Evolutionary conservation across 2,113 vertebrate genomes (phyloP).

Genomic region (Megaceryle torquata): DNA sequence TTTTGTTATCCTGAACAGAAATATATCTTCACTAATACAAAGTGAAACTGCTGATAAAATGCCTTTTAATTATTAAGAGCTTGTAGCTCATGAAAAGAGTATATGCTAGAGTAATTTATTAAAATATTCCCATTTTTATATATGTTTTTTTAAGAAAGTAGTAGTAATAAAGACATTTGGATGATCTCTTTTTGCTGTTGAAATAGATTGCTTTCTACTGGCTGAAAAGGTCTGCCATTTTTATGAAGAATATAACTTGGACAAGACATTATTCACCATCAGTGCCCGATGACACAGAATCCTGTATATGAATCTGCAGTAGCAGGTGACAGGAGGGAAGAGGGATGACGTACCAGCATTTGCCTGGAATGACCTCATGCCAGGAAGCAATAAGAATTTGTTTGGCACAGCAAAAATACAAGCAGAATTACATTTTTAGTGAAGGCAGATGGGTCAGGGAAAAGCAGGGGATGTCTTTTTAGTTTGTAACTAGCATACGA

Average conservation of each 20-base stretch:
- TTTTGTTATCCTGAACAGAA: slow-evolving; percentile 2
- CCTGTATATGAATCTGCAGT: neutral
- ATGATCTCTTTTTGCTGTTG: neutral
- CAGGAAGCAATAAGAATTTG: neutral
- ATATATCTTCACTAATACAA: neutral
- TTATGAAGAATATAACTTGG: neutral
- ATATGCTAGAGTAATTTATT: neutral
- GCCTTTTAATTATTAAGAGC: slow-evolving; percentile 7
- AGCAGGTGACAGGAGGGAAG: slow-evolving; percentile 1
- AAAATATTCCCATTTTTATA: neutral
- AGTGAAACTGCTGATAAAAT: slow-evolving; percentile 32
- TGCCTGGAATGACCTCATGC: slow-evolving; percentile 11
- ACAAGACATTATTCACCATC: neutral
- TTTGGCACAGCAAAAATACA: neutral
- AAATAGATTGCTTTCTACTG: neutral
- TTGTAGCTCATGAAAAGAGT: neutral
- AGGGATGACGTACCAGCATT: neutral
- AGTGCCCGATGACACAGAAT: neutral
- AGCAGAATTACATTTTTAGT: neutral
- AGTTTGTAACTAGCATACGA: neutral
- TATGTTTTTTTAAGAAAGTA: neutral
- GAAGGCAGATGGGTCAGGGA: neutral
- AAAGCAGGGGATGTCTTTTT: neutral
- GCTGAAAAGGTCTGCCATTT: neutral
- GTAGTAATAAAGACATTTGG: neutral